Evolutionary conservation across 2,888 invertebrate genomes (phyloP).

Genomic region (Morpho helenor): DNA sequence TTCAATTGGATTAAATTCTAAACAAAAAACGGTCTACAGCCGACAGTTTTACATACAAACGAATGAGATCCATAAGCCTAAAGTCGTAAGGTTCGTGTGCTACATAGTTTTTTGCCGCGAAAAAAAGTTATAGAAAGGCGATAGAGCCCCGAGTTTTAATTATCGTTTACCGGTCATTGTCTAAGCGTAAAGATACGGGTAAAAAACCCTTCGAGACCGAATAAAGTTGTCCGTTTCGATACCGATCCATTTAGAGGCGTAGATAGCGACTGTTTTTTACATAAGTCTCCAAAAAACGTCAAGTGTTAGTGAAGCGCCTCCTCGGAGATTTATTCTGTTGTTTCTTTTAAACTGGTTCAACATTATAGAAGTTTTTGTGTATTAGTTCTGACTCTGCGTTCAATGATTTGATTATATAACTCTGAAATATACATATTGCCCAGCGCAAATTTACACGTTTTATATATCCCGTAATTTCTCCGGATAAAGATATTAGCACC

Average conservation of each 20-base stretch:
- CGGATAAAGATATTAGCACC: too few relatives aligned
- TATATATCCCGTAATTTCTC: too few relatives aligned
- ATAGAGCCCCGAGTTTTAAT: conserved; percentile 62
- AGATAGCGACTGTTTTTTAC: conserved; percentile 20
- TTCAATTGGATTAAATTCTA: conserved; percentile 50
- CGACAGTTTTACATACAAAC: neutral
- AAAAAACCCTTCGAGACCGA: conserved; percentile 28
- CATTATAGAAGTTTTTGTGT: neutral
- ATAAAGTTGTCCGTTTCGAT: conserved; percentile 23
- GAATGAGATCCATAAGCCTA: neutral
- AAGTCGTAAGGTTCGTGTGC: neutral
- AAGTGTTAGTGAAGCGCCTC: conserved; percentile 2
- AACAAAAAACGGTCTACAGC: conserved; percentile 37
- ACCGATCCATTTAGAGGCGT: conserved; percentile 18
- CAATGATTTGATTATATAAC: too few relatives aligned
- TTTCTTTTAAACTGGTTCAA: neutral
- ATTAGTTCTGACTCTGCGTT: too few relatives aligned
- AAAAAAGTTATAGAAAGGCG: conserved; percentile 42
- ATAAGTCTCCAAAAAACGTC: conserved; percentile 9
- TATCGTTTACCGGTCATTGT: conserved; percentile 65
- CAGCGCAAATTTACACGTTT: too few relatives aligned
- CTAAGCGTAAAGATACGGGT: conserved; percentile 38
- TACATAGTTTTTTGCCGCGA: conserved; percentile 1
- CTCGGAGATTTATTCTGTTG: conserved; percentile 1
- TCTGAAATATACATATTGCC: too few relatives aligned